Base-by-base conservation (phyloP, 2,113 vertebrate species). In the Isichthys henryi region DNA sequence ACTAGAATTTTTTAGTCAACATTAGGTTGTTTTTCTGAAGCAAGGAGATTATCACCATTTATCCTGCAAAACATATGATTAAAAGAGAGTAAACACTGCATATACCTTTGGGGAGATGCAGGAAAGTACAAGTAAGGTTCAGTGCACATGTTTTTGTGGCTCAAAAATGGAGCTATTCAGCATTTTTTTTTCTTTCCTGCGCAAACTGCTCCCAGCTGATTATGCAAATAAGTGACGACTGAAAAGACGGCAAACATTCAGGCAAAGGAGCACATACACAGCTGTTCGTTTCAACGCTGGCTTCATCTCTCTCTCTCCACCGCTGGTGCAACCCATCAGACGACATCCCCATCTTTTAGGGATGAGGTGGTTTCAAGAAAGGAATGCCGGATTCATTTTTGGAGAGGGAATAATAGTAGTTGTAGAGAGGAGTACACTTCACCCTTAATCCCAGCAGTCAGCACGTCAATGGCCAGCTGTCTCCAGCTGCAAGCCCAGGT, bases 141-240 rank as follows among this genome's bases (percentile, higher is more conserved):
- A 31, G 27, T 11, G 88, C 11, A 15, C 21, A 21, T 53, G 66
- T 53, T 48, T 48, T 35, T 82, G 88, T 70, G 89, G 43, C 62
- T 15, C 90, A 89, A 46, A 88, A 86, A 88, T 77, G 88, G 48
- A 70, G 48, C 50, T 21, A 82, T 87, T 91, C 90, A 88, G 90
- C 89, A 88, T 80, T 53, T 35, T 52, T 39, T 82, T 70, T 88
- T 87, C 58, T 77, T 87, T 90, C 80, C 84, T 84, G 52, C 88
- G 86, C 49, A 88, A 89, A 88, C 84, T 86, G 89, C 90, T 91
- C 1, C 50, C 82, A 93, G 90, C 46, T 88, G 91, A 86, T 8
- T 87, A 92, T 94, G 92, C 62, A 94, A 94, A 94, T 94, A 17
- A 56, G 9, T 2, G 50, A 21, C 46, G 82, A 56, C 46, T 31